These are phyloP conservation scores for Drosophila borborema DNA, from an alignment of 2,888 invertebrate species.

Conservation along the genomic window DNA sequence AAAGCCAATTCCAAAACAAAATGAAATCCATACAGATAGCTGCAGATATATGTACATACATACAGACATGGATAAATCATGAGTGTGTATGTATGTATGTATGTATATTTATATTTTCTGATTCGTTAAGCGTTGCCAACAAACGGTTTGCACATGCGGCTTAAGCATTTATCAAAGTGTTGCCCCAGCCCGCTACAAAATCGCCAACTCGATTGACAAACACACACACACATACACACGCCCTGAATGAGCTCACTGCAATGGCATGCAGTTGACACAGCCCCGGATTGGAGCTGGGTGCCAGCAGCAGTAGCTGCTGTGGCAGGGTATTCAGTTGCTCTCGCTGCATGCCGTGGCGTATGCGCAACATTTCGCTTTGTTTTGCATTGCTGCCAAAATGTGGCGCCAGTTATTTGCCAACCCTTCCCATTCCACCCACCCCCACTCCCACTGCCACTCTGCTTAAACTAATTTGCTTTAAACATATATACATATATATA, in stretches of 20 bases:
- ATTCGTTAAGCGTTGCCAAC: constrained; percentile 72
- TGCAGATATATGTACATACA: not conserved
- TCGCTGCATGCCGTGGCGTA: constrained; percentile 75
- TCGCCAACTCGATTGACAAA: constrained; percentile 69
- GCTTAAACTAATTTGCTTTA: not conserved
- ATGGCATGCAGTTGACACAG: constrained; percentile 78
- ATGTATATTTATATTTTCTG: constrained; percentile 47
- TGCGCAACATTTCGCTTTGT: constrained; percentile 63
- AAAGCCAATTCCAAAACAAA: constrained; percentile 41
- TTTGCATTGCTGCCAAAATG: constrained; percentile 7
- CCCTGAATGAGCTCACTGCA: constrained; percentile 78
- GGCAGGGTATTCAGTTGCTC: constrained; percentile 34
- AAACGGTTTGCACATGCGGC: constrained; percentile 66
- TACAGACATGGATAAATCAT: not conserved
- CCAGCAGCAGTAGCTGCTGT: constrained; percentile 7
- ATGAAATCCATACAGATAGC: constrained; percentile 45
- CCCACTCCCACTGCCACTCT: not conserved
- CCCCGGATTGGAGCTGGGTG: constrained; percentile 47
- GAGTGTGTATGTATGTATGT: not conserved
- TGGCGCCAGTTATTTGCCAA: not conserved
- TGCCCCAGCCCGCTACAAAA: constrained; percentile 49
- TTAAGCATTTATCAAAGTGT: constrained; percentile 58
- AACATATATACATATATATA: not conserved
- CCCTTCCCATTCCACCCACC: not conserved
- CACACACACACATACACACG: constrained; percentile 50